These are phyloP conservation scores for Choristoneura rosaceana DNA, from an alignment of 2,888 invertebrate species.

Conservation along the genomic window DNA sequence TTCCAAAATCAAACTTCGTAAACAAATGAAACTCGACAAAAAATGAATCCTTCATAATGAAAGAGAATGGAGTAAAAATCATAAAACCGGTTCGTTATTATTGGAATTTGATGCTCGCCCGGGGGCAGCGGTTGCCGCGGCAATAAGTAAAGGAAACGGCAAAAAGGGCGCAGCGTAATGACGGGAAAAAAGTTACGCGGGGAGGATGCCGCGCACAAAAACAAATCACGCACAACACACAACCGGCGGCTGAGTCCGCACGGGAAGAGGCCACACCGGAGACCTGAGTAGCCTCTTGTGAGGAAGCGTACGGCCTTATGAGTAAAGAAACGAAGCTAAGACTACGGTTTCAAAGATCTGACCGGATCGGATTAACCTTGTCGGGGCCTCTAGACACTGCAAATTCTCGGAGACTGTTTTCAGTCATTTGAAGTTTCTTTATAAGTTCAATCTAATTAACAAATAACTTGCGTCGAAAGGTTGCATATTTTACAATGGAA, in stretches of 20 bases:
- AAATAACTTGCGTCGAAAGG: no score
- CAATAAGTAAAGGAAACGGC: slow-evolving; percentile 7
- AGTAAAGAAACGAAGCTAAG: no score
- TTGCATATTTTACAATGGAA: no score
- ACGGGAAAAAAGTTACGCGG: slow-evolving; percentile 26
- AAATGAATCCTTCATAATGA: background rate
- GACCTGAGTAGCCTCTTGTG: no score
- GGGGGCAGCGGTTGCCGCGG: background rate
- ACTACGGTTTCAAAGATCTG: no score
- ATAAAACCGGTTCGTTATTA: slow-evolving; percentile 4
- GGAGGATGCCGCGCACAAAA: slow-evolving; percentile 11
- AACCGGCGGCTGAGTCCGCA: background rate
- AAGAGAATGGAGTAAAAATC: slow-evolving; percentile 2
- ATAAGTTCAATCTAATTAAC: no score
- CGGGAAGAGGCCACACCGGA: background rate
- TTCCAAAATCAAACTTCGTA: background rate
- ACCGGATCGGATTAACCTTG: no score
- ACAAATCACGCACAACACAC: background rate
- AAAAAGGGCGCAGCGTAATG: slow-evolving; percentile 24
- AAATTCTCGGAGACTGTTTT: no score
- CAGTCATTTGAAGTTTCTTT: no score
- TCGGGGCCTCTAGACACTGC: no score
- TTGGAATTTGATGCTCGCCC: slow-evolving; percentile 18
- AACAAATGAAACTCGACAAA: background rate
- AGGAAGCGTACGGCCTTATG: no score